Evolutionary conservation across 2,113 vertebrate genomes (phyloP).

Genomic region (Diphyllodes magnificus): DNA sequence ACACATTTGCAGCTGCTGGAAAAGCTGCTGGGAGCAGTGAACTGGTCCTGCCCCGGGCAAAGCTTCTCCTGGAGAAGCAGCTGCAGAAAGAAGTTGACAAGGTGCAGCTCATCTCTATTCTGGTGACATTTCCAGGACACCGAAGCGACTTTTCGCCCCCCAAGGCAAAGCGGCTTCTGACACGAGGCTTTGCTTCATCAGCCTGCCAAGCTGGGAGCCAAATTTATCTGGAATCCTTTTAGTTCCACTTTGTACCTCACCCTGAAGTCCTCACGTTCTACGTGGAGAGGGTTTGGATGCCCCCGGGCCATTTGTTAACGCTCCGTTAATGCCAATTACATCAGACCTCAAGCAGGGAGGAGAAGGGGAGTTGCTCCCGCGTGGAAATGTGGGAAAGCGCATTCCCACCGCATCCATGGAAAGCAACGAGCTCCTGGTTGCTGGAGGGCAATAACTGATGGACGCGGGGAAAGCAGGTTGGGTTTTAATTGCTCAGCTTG

Average conservation of each 20-base stretch:
- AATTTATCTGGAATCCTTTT: background rate
- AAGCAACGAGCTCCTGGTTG: background rate
- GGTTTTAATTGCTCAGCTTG: background rate
- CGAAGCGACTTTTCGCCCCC: background rate
- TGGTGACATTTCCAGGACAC: background rate
- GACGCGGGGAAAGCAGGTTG: background rate
- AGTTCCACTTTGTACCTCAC: background rate
- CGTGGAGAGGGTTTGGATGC: background rate
- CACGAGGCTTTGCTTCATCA: background rate
- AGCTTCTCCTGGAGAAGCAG: background rate
- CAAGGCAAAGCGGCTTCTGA: background rate
- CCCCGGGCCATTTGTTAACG: background rate
- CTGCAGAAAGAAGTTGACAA: background rate
- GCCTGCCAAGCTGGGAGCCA: background rate
- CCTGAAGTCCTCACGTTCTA: background rate
- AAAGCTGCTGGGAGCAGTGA: background rate
- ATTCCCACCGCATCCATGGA: background rate
- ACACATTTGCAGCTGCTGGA: background rate
- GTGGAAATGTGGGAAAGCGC: background rate
- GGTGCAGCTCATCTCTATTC: background rate
- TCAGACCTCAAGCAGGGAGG: background rate
- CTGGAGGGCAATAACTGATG: background rate
- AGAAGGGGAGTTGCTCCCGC: background rate
- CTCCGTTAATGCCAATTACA: background rate
- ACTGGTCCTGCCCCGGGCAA: background rate